Evolutionary conservation across 1,140 invertebrate species (phyloP).

Genomic region (Calephelis virginiensis): DNA sequence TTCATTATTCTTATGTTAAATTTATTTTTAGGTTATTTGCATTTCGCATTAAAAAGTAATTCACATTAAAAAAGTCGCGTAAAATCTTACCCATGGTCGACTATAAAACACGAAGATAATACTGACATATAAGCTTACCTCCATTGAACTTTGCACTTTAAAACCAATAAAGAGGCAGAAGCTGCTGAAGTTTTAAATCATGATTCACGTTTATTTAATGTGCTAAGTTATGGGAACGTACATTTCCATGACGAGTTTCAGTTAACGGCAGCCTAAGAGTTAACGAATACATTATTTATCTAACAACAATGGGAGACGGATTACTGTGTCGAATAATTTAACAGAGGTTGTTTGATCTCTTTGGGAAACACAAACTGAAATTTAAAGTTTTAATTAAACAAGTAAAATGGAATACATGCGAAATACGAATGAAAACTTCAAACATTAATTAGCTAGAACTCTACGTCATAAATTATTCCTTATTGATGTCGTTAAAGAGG

Average conservation of each 20-base stretch:
- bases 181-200: slow-evolving; percentile 18
- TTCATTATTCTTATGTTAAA: slow-evolving; percentile 8
- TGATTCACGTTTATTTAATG: slow-evolving; percentile 15
- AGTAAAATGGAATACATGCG: too few species aligned
- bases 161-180: slow-evolving; percentile 27
- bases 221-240: slow-evolving; percentile 3
- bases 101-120: slow-evolving; percentile 19
- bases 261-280: background rate
- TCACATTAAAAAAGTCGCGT: slow-evolving; percentile 22
- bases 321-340: slow-evolving; percentile 5
- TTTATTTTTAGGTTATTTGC: slow-evolving; percentile 33
- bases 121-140: background rate
- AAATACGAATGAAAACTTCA: too few species aligned
- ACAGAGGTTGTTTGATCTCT: slow-evolving; percentile 4
- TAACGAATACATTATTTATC: slow-evolving; percentile 8
- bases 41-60: slow-evolving; percentile 30
- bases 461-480: too few species aligned
- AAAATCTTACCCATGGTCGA: slow-evolving; percentile 13
- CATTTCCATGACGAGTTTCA: background rate
- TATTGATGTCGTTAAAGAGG: too few species aligned
- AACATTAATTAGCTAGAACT: too few species aligned
- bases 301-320: background rate
- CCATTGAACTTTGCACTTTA: slow-evolving; percentile 35
- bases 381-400: too few species aligned
- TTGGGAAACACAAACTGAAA: background rate